Evolutionary conservation across 2,797 vertebrate genomes (phyloP).

Genomic region (Gymnoscopelus microlampas): DNA sequence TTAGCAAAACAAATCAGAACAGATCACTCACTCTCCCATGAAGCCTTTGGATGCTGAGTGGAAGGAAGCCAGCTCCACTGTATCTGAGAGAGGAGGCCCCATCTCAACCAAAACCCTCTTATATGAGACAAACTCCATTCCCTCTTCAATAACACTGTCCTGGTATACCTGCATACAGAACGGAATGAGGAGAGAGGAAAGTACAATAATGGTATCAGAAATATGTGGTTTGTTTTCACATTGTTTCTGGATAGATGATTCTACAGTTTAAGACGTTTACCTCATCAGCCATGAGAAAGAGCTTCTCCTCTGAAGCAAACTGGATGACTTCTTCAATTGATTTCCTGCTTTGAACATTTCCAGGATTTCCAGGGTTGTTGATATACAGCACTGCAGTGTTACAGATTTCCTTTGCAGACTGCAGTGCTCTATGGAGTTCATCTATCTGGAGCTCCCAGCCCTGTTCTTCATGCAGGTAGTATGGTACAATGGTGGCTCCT

Average conservation of each 20-base stretch:
- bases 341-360: slow-evolving; percentile 85
- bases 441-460: slow-evolving; percentile 77
- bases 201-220: too few species aligned
- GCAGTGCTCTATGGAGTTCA: slow-evolving; percentile 70
- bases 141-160: slow-evolving; percentile 77
- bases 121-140: slow-evolving; percentile 85
- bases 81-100: slow-evolving; percentile 78
- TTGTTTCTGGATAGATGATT: too few species aligned
- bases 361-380: slow-evolving; percentile 85
- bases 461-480: slow-evolving; percentile 76
- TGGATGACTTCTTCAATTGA: slow-evolving; percentile 88
- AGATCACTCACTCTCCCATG: slow-evolving; percentile 88
- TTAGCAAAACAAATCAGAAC: background rate
- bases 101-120: slow-evolving; percentile 89
- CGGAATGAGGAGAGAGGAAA: slow-evolving; percentile 35
- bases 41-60: slow-evolving; percentile 89
- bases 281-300: slow-evolving; percentile 91
- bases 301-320: slow-evolving; percentile 86
- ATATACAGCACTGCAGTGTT: slow-evolving; percentile 76
- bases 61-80: slow-evolving; percentile 88
- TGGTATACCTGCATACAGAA: slow-evolving; percentile 79
- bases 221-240: too few species aligned
- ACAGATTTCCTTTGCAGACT: slow-evolving; percentile 62
- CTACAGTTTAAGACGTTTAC: slow-evolving; percentile 54
- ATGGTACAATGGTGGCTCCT: slow-evolving; percentile 69